A percentile compares a stretch with the other conserved stretches of the same genome.
These are phyloP conservation scores for Agriotes lineatus DNA, from an alignment of 2,888 invertebrate species.

Conservation along the genomic window DNA sequence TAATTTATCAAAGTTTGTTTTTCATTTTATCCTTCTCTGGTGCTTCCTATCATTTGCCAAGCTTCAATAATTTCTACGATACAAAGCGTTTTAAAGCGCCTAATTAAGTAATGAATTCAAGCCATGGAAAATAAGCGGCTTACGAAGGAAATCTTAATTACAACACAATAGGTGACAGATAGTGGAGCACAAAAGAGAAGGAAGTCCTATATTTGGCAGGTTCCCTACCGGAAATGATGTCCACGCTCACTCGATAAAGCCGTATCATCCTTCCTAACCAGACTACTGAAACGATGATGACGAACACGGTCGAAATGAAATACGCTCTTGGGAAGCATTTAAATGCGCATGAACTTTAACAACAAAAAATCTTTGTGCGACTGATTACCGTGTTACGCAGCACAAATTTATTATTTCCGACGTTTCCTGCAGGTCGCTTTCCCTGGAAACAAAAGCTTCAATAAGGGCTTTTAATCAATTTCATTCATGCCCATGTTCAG, in stretches of 20 bases:
- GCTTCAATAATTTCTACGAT: too few relatives aligned
- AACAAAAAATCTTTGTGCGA: slow-evolving; percentile 28
- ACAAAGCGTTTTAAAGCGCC: too few relatives aligned
- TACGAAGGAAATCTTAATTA: slow-evolving; percentile 21
- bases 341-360: slow-evolving; percentile 33
- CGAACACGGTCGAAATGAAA: slow-evolving; percentile 26
- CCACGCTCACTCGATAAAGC: slow-evolving; percentile 29
- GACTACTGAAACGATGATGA: slow-evolving; percentile 27
- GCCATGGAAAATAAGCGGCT: slow-evolving; percentile 24
- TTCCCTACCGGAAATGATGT: slow-evolving; percentile 32
- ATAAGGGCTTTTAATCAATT: neutral
- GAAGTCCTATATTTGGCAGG: slow-evolving; percentile 27
- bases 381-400: slow-evolving; percentile 27
- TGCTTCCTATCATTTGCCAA: too few relatives aligned
- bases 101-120: slow-evolving; percentile 23
- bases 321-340: slow-evolving; percentile 32
- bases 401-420: slow-evolving; percentile 30
- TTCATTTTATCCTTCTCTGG: too few relatives aligned
- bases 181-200: slow-evolving; percentile 22
- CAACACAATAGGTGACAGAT: slow-evolving; percentile 20
- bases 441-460: neutral
- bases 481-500: too few relatives aligned
- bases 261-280: slow-evolving; percentile 23
- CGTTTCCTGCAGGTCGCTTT: neutral
- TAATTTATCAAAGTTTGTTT: too few relatives aligned